Evolutionary conservation across 2,113 vertebrate species (phyloP).

Genomic region (Tragelaphus strepsiceros): DNA sequence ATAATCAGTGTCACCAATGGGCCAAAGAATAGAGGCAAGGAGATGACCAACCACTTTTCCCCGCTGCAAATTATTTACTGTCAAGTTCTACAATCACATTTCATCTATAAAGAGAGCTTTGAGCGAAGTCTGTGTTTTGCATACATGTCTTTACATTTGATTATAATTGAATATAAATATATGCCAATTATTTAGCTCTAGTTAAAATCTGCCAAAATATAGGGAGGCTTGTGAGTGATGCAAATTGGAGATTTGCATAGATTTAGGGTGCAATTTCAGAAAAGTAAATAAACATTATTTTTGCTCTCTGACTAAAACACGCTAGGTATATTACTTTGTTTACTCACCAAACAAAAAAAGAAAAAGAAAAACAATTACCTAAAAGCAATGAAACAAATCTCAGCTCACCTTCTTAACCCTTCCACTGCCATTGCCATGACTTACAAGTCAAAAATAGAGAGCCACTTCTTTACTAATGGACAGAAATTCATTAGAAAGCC

Average conservation of each 20-base stretch:
- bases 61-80: background rate
- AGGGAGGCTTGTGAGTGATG: background rate
- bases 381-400: background rate
- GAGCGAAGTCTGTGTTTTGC: background rate
- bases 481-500: background rate
- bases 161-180: constrained; percentile 26
- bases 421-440: background rate
- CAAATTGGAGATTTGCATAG: background rate
- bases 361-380: background rate
- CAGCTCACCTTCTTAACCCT: background rate
- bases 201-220: constrained; percentile 7
- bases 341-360: background rate
- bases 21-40: background rate
- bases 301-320: constrained; percentile 10
- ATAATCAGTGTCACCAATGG: background rate
- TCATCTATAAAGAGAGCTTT: background rate
- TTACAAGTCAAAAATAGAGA: background rate
- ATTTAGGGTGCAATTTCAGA: background rate
- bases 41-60: background rate
- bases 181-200: constrained; percentile 12
- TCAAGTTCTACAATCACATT: constrained; percentile 1
- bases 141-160: constrained; percentile 5
- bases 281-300: background rate
- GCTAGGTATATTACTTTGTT: background rate
- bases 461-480: background rate